phyloP scores from a whole-genome alignment of 2,113 vertebrate genomes.

The Collichthys lucidus region DNA sequence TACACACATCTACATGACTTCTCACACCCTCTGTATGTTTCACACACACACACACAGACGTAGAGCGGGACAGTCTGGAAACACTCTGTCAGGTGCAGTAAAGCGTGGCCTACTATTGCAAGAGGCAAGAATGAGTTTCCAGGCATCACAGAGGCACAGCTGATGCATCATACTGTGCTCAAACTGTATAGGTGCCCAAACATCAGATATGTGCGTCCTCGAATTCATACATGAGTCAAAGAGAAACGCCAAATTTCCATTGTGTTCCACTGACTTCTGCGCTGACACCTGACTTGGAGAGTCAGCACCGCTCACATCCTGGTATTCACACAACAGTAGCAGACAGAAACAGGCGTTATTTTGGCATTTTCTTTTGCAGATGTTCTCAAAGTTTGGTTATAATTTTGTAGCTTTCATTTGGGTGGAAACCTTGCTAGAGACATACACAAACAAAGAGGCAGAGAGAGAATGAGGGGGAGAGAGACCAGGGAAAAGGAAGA shows the following conservation, averaged over 20 bases:
- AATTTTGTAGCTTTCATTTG: background rate
- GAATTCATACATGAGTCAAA: background rate
- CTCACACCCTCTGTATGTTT: slow-evolving; percentile 35
- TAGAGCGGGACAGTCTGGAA: slow-evolving; percentile 76
- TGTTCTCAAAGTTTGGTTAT: background rate
- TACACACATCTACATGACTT: slow-evolving; percentile 29
- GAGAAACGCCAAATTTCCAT: background rate
- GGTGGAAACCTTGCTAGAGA: background rate
- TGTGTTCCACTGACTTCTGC: background rate
- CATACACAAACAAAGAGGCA: slow-evolving; percentile 37
- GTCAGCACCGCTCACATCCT: background rate
- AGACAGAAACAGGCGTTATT: background rate
- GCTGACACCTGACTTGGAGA: background rate
- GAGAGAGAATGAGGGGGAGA: slow-evolving; percentile 12
- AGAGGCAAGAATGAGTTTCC: slow-evolving; percentile 80
- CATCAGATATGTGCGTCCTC: background rate
- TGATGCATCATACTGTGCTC: slow-evolving; percentile 64
- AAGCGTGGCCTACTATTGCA: slow-evolving; percentile 75
- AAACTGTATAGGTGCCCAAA: slow-evolving; percentile 29
- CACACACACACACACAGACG: background rate
- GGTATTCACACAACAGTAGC: background rate
- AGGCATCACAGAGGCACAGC: slow-evolving; percentile 65
- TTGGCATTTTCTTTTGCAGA: background rate
- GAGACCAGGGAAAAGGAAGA: slow-evolving; percentile 49
- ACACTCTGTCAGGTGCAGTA: slow-evolving; percentile 83